Base-by-base conservation (phyloP, 2,888 invertebrate species). In the Punctoribates punctum region DNA sequence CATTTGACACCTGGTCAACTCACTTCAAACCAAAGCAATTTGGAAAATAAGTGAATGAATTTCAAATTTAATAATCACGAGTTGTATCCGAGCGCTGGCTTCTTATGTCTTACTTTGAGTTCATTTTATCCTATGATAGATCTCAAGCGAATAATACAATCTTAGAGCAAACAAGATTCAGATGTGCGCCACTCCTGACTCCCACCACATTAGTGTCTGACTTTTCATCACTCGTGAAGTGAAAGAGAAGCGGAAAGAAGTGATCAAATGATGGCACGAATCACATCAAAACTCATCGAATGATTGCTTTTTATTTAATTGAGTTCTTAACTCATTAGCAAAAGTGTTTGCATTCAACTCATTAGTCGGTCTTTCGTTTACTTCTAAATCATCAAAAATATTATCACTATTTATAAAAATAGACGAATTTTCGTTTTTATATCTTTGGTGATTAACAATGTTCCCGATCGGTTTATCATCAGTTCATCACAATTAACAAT, bases 251-350 rank as follows among this genome's bases (percentile, higher is more conserved):
- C 23, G 57, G 25, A 57, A 57, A 54, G 20, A 57, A 25, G 23
- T 25, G 57, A 57, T 23, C 9, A 57, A 25, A 57, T 23, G n/a
- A n/a, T n/a, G n/a, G n/a, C n/a, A n/a, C n/a, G n/a, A n/a, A n/a
- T 42, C 15, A 48, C 23, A 57, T 25, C 20, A n/a, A 5, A 57
- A 57, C 20, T 57, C 3, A 20, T 23, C 23, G 20, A 23, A 57
- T 20, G 23, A 57, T 23, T 57, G 20, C 6, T 4, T 57, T 57
- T 57, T 4, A 4, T 8, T 8, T 57, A 57, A 23, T 57, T 57
- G 57, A 57, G 20, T 54, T 20, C 5, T n/a, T 54, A 5, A 57
- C 23, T 57, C 57, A 57, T 57, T 57, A 57, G n/a, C 57, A 57
- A 23, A 57, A 57, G 57, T 57, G 57, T 57, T 23, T 23, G 23